Conservation (phyloP, 30 jellyfish, hydroid and myxozoan genomes). For the Chrysaora quinquecirrha region DNA sequence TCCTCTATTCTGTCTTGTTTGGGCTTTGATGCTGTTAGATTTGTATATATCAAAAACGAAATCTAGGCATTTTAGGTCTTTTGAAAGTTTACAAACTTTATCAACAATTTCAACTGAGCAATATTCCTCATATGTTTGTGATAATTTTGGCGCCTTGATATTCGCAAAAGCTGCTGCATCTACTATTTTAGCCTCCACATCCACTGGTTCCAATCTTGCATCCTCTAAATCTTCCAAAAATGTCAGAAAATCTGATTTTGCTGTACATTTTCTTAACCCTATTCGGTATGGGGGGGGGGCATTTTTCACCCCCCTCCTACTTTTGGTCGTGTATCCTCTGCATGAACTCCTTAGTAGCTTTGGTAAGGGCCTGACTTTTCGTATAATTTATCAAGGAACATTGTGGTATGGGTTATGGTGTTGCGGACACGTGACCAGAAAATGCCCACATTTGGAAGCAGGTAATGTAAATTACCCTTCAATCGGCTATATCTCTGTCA, state of each 20-base stretch:
- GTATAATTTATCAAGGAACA: no score
- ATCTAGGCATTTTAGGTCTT: constrained; percentile 4
- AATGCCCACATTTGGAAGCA: no score
- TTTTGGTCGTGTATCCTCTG: no score
- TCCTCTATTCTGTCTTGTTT: constrained; percentile 13
- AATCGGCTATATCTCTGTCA: no score
- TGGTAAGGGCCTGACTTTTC: no score
- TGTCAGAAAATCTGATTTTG: constrained; percentile 1
- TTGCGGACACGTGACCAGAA: no score
- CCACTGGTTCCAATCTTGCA: background rate
- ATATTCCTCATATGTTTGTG: constrained; percentile 14
- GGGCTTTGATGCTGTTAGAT: constrained; percentile 1
- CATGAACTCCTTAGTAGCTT: no score
- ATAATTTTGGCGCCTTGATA: constrained; percentile 26
- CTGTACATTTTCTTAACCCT: constrained; percentile 2
- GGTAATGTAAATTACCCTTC: no score
- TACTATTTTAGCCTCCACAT: constrained; percentile 19
- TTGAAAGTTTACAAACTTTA: background rate
- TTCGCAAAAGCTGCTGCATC: constrained; percentile 55
- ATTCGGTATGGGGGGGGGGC: no score
- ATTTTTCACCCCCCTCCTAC: no score
- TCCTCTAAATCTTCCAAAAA: constrained; percentile 6
- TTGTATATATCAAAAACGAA: constrained; percentile 10
- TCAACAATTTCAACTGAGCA: background rate
- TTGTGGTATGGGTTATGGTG: no score